Evolutionary conservation across 2,113 vertebrate genomes (phyloP).

Genomic region (Cygnus atratus): DNA sequence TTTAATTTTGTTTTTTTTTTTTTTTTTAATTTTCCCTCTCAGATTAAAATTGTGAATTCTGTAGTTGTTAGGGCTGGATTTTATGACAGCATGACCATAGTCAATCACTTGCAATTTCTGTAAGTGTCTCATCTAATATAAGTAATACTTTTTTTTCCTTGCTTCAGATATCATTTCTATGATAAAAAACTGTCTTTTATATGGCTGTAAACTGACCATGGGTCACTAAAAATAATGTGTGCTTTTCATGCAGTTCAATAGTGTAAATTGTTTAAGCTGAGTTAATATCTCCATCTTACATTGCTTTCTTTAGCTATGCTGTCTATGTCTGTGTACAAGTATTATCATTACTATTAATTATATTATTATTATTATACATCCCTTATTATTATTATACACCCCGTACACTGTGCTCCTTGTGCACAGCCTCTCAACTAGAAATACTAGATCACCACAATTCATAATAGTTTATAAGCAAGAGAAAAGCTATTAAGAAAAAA

Average conservation of each 20-base stretch:
- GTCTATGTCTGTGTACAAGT: not conserved
- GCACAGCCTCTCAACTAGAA: not conserved
- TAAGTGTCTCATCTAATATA: conserved; percentile 16
- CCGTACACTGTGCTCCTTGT: not conserved
- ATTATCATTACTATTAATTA: no score
- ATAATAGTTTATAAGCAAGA: not conserved
- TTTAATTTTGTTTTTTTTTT: not conserved
- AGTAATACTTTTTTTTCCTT: not conserved
- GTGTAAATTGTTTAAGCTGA: not conserved
- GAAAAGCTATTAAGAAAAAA: not conserved
- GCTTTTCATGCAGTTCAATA: not conserved
- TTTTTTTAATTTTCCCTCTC: conserved; percentile 14
- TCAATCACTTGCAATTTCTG: conserved; percentile 15
- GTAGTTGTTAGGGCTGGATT: not conserved
- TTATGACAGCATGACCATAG: conserved; percentile 16
- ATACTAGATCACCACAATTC: not conserved
- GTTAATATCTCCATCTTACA: not conserved
- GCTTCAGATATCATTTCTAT: not conserved
- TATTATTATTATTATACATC: not conserved
- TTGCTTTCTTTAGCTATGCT: not conserved
- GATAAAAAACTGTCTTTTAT: conserved; percentile 33
- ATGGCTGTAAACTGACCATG: not conserved
- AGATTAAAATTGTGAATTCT: not conserved
- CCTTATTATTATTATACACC: not conserved
- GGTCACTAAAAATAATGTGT: conserved; percentile 16